phyloP scores from a whole-genome alignment of 1,140 invertebrate species.

The Drosophila kanapiae region DNA sequence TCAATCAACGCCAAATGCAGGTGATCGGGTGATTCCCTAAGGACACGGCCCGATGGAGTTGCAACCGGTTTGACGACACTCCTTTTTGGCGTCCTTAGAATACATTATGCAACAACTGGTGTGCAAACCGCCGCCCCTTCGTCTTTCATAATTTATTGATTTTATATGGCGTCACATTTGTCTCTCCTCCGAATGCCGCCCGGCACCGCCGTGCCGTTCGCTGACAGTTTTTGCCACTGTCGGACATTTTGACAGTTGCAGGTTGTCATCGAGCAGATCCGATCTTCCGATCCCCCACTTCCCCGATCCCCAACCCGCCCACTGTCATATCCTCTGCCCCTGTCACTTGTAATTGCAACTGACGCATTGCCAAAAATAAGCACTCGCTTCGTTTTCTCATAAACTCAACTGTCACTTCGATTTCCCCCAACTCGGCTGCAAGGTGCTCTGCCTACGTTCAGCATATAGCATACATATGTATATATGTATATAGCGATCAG shows the following conservation, averaged over 20 bases:
- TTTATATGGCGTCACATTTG: conserved; percentile 83
- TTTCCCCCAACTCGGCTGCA: conserved; percentile 64
- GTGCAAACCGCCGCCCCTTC: conserved; percentile 23
- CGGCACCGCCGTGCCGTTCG: conserved; percentile 30
- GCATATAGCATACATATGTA: neutral
- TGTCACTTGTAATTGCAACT: conserved; percentile 80
- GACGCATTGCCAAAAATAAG: conserved; percentile 77
- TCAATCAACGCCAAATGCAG: conserved; percentile 81
- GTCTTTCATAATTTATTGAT: conserved; percentile 80
- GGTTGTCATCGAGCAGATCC: conserved; percentile 60
- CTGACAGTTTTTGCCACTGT: conserved; percentile 81
- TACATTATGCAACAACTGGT: conserved; percentile 70
- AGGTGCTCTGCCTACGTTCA: conserved; percentile 48
- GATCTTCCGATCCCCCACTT: conserved; percentile 1
- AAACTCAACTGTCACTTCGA: conserved; percentile 78
- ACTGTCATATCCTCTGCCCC: conserved; percentile 31
- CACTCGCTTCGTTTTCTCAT: conserved; percentile 43
- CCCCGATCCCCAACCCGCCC: conserved; percentile 4
- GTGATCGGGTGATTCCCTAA: conserved; percentile 59
- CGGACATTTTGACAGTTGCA: conserved; percentile 80
- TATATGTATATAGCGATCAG: conserved; percentile 2
- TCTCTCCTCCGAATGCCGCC: conserved; percentile 56
- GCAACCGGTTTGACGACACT: conserved; percentile 63
- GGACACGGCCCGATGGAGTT: conserved; percentile 46
- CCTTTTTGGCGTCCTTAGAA: conserved; percentile 70